A percentile compares a stretch with the other conserved stretches of the same genome.
Conservation (phyloP, 1,140 invertebrate species). For the Macrocentrus cingulum region DNA sequence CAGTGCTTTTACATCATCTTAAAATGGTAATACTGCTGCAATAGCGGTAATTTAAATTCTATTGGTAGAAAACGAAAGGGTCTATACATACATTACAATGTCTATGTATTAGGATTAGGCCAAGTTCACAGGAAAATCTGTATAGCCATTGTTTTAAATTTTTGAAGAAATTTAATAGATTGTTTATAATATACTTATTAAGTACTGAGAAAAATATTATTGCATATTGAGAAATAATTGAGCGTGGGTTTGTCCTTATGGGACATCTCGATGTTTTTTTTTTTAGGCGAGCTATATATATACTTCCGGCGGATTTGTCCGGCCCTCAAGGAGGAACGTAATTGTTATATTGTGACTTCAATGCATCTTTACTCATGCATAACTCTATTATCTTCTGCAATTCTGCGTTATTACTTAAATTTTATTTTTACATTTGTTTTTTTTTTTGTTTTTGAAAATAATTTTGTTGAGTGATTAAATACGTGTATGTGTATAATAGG, state of each 20-base stretch:
- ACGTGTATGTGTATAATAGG: no score
- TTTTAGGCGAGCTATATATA: conserved; percentile 25
- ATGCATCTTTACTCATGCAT: neutral
- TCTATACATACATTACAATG: neutral
- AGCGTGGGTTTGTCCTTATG: conserved; percentile 19
- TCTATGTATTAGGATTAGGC: no score
- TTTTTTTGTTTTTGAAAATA: neutral
- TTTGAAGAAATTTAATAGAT: no score
- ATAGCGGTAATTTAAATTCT: no score
- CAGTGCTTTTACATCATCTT: no score
- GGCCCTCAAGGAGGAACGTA: conserved; percentile 1
- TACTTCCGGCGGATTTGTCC: conserved; percentile 27
- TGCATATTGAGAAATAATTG: no score
- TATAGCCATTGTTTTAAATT: no score
- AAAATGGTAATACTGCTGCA: no score
- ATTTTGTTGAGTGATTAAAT: no score
- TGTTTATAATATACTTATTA: neutral
- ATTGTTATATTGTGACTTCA: neutral
- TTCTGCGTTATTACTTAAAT: no score
- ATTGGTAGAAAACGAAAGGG: neutral
- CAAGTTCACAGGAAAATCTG: no score
- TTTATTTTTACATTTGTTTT: neutral
- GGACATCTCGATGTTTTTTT: neutral
- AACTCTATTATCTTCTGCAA: conserved; percentile 1
- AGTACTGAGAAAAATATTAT: neutral